Base-by-base conservation (phyloP, 2,797 vertebrate species). In the Phyllotis vaccarum region DNA sequence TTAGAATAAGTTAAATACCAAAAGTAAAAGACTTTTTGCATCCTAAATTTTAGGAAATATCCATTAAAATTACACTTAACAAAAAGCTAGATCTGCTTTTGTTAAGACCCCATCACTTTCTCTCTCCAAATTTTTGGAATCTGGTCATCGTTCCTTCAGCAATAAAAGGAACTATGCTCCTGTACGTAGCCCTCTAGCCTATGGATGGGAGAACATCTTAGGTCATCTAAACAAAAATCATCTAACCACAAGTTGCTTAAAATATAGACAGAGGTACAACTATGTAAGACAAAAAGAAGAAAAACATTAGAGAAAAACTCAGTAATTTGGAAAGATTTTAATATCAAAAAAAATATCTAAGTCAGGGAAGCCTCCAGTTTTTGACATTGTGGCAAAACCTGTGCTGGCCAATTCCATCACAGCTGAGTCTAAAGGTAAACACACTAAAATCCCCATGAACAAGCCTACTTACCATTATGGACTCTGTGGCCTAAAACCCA, bases 31-130 rank as follows among this genome's bases (percentile, higher is more conserved):
- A 46, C 52, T 37, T 3, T 92, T 87, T 80, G 11, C 12, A 52
- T 64, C 79, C 68, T 24, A 87, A 72, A 76, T 81, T 87, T 95
- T 14, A 86, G 1, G 68, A 54, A 82, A 6, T 46, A 6, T n/a
- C 19, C 78, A 6, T 49, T 86, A 82, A 70, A 87, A 19, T 81
- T 66, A 46, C 9, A 66, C 22, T 78, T 43, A 91, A 40, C 2
- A 91, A 8, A 82, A 17, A 37, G 5, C 1, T 22, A 93, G 11
- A 16, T 66, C 4, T 85, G 27, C 80, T n/a, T n/a, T n/a, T n/a
- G n/a, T n/a, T n/a, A n/a, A n/a, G n/a, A 6, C 3, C n/a, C 29
- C 37, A 3, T 3, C 1, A 11, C 1, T 58, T 31, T 29, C 14
- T 19, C 9, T 43, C 12, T 82, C 16, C 11, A 74, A 29, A 52